Evolutionary conservation across 2,113 vertebrate species (phyloP).

Genomic region (Pteronura brasiliensis): DNA sequence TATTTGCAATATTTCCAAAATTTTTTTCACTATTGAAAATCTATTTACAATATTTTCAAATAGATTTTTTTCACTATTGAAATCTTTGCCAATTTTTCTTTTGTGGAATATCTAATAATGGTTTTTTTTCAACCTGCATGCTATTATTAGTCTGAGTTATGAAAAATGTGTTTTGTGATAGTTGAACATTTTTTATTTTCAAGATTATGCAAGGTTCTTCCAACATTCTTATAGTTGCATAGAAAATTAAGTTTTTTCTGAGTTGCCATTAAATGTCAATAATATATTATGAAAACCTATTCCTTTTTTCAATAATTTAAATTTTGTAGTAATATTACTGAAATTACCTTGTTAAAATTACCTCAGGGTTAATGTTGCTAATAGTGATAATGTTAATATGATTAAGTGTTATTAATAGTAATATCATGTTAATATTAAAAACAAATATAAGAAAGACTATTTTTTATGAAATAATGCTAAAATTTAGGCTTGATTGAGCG

Average conservation of each 20-base stretch:
- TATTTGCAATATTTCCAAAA: neutral
- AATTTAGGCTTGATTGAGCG: neutral
- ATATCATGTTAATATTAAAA: neutral
- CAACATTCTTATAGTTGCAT: neutral
- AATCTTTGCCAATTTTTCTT: neutral
- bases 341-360: neutral
- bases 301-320: neutral
- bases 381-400: neutral
- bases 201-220: neutral
- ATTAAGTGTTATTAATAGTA: neutral
- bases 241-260: neutral
- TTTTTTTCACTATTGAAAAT: neutral
- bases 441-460: neutral
- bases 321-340: neutral
- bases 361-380: neutral
- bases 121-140: neutral
- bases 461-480: neutral
- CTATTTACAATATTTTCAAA: neutral
- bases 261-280: neutral
- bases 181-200: neutral
- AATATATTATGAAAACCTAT: neutral
- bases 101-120: neutral
- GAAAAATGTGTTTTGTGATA: neutral
- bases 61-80: neutral
- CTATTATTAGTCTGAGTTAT: neutral